Evolutionary conservation across 2,888 invertebrate genomes (phyloP), one percentile per base, ranked within the genome.

Genomic region (Aporophyla nigra): DNA sequence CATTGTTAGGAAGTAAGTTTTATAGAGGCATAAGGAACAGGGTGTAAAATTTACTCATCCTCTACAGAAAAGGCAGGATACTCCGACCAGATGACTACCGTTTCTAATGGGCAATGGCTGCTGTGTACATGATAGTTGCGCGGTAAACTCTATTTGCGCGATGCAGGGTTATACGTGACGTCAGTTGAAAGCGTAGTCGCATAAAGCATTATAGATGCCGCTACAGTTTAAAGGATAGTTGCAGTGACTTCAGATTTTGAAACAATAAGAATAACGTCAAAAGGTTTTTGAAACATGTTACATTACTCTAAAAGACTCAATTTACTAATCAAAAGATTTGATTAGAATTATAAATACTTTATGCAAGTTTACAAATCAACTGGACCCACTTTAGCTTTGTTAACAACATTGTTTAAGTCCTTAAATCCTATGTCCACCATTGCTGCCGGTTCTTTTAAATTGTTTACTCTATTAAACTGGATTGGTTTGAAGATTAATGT

Each of bases 391-490:
- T 46, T 5, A 68, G 43, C 16, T 0, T 12, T 61, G 16, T 43
- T 12, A 27, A 61, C 27, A 76, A 58, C 7, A 51, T 67, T 33
- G 19, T 27, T 43, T 33, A 46, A 6, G 14, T 54, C 24, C 6
- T 43, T 51, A 16, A 46, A 51, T 40, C 16, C 2, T 51, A 58
- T 40, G 9, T 10, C 9, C 7, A 59, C 9, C 19, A 19, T 53
- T 24, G 33, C 10, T 40, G 53, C 16, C 10, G 14, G 21, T 49
- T 71, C 58, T 51, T 72, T 77, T 49, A 77, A 80, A 77, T 62
- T 62, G 51, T 79, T 75, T 74, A 63, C 49, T 40, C 14, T 53
- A 78, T 12, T 16, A 59, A 66, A 61, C 61, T 66, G 12, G 54
- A 69, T 59, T 40, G 14, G 27, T 24, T 51, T 19, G 0, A 53